Evolutionary conservation across 2,888 invertebrate species (phyloP), one percentile per base, ranked within the genome.

Genomic region (Eudemis profundana): DNA sequence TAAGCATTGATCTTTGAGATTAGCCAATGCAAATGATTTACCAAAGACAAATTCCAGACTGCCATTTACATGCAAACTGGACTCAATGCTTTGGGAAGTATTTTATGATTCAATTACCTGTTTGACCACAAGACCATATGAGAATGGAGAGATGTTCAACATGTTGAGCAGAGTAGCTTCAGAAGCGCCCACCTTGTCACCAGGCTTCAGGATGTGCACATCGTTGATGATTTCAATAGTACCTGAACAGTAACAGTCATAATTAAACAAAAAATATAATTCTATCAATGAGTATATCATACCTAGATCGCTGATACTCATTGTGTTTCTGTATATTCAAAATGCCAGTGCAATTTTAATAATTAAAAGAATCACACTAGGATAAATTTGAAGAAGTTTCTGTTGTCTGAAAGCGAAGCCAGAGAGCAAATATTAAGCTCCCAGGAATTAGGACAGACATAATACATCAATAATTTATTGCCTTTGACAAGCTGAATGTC

Each of bases 211-310:
- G 85, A 97, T 97, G 86, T 97, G 97, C 61, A 97, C 97, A 92
- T 97, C 97, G 74, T 97, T 97, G 94, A 99, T 97, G 93, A 99
- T 99, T 98, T 99, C 99, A 96, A 99, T 99, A 74, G 99, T 99
- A 93, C 93, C 93, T 93, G 77, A 0, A 65, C 42, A 64, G 53
- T 33, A 2, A 33, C 33, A 33, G 10, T 2, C 53, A 17, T 67
- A 46, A 56, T 23, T 50, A 23, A 23, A 49, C 1, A 21, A 62
- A 36, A 40, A 12, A 4, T 51, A 36, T 15, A 49, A 8, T 33
- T 14, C 8, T 33, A 27, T 27, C 33, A 19, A 36, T 27, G n/a
- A 29, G 15, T 8, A n/a, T n/a, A n/a, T n/a, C n/a, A n/a, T n/a
- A n/a, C n/a, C n/a, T n/a, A n/a, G n/a, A n/a, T n/a, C n/a, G n/a